Evolutionary conservation across 2,888 invertebrate genomes (phyloP), one percentile per base, ranked within the genome.

Genomic region (Tetranychus piercei): DNA sequence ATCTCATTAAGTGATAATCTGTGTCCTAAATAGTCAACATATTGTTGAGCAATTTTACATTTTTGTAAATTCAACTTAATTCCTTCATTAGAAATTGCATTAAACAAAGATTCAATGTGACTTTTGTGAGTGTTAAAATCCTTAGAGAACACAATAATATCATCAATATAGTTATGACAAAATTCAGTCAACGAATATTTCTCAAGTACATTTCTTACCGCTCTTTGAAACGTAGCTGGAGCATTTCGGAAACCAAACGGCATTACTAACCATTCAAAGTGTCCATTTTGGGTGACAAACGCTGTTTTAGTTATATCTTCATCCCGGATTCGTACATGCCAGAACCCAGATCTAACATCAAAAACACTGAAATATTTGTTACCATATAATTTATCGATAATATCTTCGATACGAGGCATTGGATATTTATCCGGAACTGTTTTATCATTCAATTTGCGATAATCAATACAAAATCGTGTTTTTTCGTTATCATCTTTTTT

Each of bases 141-240:
- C 43, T 75, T 45, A 6, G 77, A 76, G 64, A 75, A 79, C 1
- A 81, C 76, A 0, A 80, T 66, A 8, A 80, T 75, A 73, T 81
- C 80, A 74, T 80, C 80, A 7, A 80, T 71, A 76, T 80, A 80
- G 6, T 65, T 44, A 5, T 72, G 7, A 1, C n/a, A 20, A 34
- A 45, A 75, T 74, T 20, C 6, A 9, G 22, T 6, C 45, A 75
- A 45, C 22, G 64, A 23, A 9, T 75, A 66, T 66, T 67, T 67
- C 6, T 22, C 15, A 44, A 75, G 7, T 18, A 75, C 18, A 23
- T 44, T 44, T 7, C 67, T 1, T 45, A 73, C 73, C 15, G 23
- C 20, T n/a, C 73, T 43, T 23, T 64, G 22, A 23, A 71, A 75
- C 9, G 44, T 64, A 6, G 23, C 44, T 5, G 73, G 73, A 18